These are phyloP conservation scores for Synanthedon tipuliformis DNA, from an alignment of 2,888 invertebrate species.

Conservation along the genomic window DNA sequence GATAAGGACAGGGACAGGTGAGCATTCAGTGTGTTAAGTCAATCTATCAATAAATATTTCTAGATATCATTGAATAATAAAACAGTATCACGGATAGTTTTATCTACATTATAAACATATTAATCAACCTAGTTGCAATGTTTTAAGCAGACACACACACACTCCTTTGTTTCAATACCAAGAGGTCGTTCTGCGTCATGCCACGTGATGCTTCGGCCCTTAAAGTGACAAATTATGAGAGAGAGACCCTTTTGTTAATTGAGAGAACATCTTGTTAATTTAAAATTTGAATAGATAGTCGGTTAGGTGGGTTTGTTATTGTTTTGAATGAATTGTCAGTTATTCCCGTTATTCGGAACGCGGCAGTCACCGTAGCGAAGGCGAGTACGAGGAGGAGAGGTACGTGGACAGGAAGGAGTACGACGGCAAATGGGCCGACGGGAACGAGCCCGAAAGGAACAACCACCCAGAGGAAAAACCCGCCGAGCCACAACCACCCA, in stretches of 20 bases:
- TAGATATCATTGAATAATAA: too few relatives aligned
- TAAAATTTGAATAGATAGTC: not conserved
- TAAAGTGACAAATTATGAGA: too few relatives aligned
- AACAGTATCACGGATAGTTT: too few relatives aligned
- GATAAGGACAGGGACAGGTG: conserved; percentile 66
- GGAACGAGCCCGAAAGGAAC: conserved; percentile 56
- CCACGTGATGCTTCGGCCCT: too few relatives aligned
- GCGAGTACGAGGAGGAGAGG: conserved; percentile 64
- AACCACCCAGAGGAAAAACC: conserved; percentile 43
- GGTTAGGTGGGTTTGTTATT: too few relatives aligned
- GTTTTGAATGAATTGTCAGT: conserved; percentile 18
- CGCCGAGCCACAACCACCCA: conserved; percentile 36
- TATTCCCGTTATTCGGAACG: conserved; percentile 61
- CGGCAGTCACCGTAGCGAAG: conserved; percentile 61
- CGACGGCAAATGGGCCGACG: conserved; percentile 76
- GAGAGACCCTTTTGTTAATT: not conserved
- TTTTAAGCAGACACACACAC: too few relatives aligned
- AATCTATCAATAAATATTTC: too few relatives aligned
- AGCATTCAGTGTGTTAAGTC: not conserved
- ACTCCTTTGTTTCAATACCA: too few relatives aligned
- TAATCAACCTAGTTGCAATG: too few relatives aligned
- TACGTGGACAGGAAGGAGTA: conserved; percentile 74
- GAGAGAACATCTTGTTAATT: not conserved
- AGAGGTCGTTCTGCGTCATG: too few relatives aligned
- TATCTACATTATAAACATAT: too few relatives aligned